Percentiles rank a stretch among this genome's conserved stretches.
Conservation (phyloP, 1,140 invertebrate genomes). For the Drosophila tani region DNA sequence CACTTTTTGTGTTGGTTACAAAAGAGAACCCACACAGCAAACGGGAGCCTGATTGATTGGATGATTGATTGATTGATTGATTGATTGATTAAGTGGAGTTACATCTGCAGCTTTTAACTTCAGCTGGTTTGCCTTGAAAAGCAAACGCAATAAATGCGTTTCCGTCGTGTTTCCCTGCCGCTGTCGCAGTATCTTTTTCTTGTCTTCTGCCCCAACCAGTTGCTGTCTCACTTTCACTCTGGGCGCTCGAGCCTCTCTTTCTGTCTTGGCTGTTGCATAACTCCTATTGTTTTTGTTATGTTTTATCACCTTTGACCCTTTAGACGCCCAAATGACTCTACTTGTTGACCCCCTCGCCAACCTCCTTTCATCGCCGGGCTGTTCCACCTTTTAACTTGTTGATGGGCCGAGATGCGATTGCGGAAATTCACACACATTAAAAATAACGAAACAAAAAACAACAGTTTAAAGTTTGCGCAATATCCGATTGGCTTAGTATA, state of each 20-base stretch:
- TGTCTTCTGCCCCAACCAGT: constrained; percentile 31
- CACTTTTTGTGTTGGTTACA: constrained; percentile 30
- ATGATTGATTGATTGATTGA: constrained; percentile 22
- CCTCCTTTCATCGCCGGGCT: constrained; percentile 14
- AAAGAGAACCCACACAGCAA: constrained; percentile 9
- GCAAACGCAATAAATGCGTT: constrained; percentile 54
- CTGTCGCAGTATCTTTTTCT: constrained; percentile 3
- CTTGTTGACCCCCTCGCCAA: constrained; percentile 1
- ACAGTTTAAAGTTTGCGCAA: constrained; percentile 63
- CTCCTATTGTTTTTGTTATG: constrained; percentile 28
- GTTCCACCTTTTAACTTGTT: constrained; percentile 9
- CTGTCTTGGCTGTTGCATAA: constrained; percentile 61
- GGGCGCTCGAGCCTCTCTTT: constrained; percentile 17
- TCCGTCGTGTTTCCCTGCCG: constrained; percentile 41
- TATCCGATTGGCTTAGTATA: constrained; percentile 59
- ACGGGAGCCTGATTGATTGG: constrained; percentile 50
- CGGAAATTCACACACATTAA: constrained; percentile 66
- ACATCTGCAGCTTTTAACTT: constrained; percentile 20
- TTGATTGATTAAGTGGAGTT: constrained; percentile 22
- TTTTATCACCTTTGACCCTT: constrained; percentile 64
- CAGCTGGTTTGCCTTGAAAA: constrained; percentile 69
- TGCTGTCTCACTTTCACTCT: constrained; percentile 67
- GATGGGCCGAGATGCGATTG: constrained; percentile 32
- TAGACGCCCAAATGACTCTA: constrained; percentile 11
- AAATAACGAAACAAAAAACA: constrained; percentile 23